Conservation (phyloP, 2,797 vertebrate genomes). For the Anas flavirostris region DNA sequence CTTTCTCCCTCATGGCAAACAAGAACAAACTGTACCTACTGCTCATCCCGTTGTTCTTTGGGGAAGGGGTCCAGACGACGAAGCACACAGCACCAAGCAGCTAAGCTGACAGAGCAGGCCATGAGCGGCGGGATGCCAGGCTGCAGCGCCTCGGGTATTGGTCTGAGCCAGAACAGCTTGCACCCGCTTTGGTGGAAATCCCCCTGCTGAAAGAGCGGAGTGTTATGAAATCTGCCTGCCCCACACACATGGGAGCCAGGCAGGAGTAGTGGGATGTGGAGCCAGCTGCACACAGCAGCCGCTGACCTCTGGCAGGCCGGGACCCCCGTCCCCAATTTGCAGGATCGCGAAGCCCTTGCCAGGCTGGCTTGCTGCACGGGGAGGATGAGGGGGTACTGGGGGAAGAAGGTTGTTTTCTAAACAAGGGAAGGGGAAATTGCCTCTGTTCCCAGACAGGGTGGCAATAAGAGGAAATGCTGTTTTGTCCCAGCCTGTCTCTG, state of each 20-base stretch:
- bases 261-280: no score
- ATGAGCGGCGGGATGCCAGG: neutral
- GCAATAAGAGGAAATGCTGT: neutral
- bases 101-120: neutral
- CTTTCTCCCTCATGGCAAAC: neutral
- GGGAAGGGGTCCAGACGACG: neutral
- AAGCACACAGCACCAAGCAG: rapidly evolving
- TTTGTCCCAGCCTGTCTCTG: neutral
- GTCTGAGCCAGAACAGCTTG: neutral
- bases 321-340: neutral
- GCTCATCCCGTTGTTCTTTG: neutral
- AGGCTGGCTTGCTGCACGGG: neutral
- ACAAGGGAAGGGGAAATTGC: neutral
- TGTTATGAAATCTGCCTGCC: no score
- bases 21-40: neutral
- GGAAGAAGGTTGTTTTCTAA: conserved; percentile 1
- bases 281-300: no score
- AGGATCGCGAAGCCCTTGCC: neutral
- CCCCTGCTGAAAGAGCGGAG: neutral
- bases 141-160: neutral
- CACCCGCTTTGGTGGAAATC: neutral
- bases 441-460: neutral
- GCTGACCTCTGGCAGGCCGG: no score
- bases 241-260: no score
- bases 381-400: neutral